Conservation (phyloP, 2,888 invertebrate species). For the Cephus runcator region DNA sequence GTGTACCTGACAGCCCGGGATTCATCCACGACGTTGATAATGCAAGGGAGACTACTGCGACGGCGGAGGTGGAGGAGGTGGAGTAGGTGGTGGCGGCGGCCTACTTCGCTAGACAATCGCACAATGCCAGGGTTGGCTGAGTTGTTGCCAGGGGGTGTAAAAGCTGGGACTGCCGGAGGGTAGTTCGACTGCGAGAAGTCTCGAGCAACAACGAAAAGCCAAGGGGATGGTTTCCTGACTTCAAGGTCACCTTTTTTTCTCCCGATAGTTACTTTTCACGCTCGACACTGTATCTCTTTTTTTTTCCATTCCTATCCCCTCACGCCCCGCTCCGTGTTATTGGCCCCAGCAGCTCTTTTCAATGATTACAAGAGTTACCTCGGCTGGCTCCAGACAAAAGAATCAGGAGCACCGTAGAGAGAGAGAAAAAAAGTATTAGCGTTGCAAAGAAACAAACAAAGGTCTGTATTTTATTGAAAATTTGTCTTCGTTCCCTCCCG, state of each 20-base stretch:
- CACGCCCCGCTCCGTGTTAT: neutral
- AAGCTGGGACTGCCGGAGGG: slow-evolving; percentile 8
- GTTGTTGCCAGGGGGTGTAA: slow-evolving; percentile 18
- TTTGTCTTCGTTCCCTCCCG: neutral
- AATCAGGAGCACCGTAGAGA: neutral
- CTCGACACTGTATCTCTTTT: neutral
- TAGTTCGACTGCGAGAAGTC: neutral
- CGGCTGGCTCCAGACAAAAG: neutral
- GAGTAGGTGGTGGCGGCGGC: slow-evolving; percentile 49
- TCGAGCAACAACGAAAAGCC: slow-evolving; percentile 10
- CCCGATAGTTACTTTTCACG: neutral
- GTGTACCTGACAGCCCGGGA: neutral
- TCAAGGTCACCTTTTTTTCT: slow-evolving; percentile 36
- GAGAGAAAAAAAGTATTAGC: neutral
- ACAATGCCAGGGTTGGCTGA: slow-evolving; percentile 33
- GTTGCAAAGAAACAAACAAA: neutral
- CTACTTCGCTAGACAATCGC: slow-evolving; percentile 55
- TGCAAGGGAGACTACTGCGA: neutral
- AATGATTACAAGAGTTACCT: neutral
- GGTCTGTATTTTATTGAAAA: neutral
- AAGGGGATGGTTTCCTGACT: slow-evolving; percentile 29
- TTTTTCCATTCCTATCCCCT: neutral
- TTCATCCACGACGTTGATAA: neutral
- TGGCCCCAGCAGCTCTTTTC: neutral
- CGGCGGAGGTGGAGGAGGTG: slow-evolving; percentile 30